Conservation (phyloP, 2,888 invertebrate genomes). For the Eurytoma californica region DNA sequence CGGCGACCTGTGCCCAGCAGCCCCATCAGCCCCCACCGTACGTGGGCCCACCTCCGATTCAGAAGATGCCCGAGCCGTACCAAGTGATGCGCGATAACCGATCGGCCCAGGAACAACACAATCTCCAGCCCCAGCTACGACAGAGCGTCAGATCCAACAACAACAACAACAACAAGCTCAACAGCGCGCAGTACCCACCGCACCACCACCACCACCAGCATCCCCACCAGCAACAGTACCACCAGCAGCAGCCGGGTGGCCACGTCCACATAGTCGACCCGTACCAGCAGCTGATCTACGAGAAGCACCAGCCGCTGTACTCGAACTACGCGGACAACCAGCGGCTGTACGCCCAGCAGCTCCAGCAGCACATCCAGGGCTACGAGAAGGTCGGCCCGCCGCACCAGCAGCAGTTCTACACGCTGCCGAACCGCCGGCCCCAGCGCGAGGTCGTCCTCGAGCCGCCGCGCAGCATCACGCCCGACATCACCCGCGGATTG, state of each 20-base stretch:
- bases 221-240: conserved; percentile 38
- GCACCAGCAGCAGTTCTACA: conserved; percentile 70
- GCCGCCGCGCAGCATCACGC: conserved; percentile 76
- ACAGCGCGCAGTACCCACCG: conserved; percentile 2
- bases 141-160: conserved; percentile 26
- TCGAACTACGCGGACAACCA: conserved; percentile 53
- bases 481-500: conserved; percentile 77
- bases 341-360: conserved; percentile 56
- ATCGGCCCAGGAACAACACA: not conserved
- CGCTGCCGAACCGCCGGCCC: conserved; percentile 75
- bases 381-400: conserved; percentile 51
- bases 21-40: conserved; percentile 65
- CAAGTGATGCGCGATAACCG: conserved; percentile 53
- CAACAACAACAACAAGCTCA: conserved; percentile 1
- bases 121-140: conserved; percentile 14
- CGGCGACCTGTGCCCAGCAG: conserved; percentile 58
- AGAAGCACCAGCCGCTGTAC: conserved; percentile 21
- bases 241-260: conserved; percentile 19
- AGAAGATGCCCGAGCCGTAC: conserved; percentile 52
- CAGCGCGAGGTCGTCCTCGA: conserved; percentile 72
- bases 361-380: conserved; percentile 50
- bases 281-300: conserved; percentile 39
- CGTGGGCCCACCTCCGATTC: conserved; percentile 64
- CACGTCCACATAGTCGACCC: conserved; percentile 30
- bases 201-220: conserved; percentile 55